phyloP scores from a whole-genome alignment of 2,113 vertebrate genomes.

The Odontesthes bonariensis region DNA sequence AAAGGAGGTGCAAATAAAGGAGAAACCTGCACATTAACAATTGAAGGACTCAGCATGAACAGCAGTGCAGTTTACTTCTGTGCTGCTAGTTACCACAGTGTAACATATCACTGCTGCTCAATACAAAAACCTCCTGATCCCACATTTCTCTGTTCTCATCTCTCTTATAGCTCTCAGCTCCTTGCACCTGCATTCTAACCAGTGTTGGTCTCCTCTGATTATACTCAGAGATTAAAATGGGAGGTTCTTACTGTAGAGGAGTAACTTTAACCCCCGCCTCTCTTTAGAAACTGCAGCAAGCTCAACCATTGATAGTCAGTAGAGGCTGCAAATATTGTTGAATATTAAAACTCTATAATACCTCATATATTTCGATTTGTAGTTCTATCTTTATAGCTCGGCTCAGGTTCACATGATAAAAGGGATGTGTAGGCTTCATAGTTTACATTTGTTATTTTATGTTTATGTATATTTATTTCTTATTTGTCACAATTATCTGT shows the following conservation, averaged over 20 bases:
- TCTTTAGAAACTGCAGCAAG: background rate
- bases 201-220: background rate
- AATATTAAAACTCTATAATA: too few relatives aligned
- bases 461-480: too few relatives aligned
- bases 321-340: background rate
- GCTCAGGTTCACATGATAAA: too few relatives aligned
- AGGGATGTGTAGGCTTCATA: too few relatives aligned
- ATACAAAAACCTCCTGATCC: background rate
- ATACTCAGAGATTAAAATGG: slow-evolving; percentile 1
- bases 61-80: too few relatives aligned
- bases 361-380: too few relatives aligned
- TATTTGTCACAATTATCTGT: too few relatives aligned
- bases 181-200: slow-evolving; percentile 15
- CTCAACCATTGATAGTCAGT: background rate
- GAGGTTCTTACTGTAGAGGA: slow-evolving; percentile 18
- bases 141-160: background rate
- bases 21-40: background rate
- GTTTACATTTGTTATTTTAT: too few relatives aligned
- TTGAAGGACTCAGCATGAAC: too few relatives aligned
- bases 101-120: too few relatives aligned
- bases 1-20: background rate
- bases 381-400: too few relatives aligned
- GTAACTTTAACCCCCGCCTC: background rate
- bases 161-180: background rate
- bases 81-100: too few relatives aligned